Evolutionary conservation across 92 coral and sea anemone species (phyloP).

Genomic region (Anthopleura xanthogrammica): DNA sequence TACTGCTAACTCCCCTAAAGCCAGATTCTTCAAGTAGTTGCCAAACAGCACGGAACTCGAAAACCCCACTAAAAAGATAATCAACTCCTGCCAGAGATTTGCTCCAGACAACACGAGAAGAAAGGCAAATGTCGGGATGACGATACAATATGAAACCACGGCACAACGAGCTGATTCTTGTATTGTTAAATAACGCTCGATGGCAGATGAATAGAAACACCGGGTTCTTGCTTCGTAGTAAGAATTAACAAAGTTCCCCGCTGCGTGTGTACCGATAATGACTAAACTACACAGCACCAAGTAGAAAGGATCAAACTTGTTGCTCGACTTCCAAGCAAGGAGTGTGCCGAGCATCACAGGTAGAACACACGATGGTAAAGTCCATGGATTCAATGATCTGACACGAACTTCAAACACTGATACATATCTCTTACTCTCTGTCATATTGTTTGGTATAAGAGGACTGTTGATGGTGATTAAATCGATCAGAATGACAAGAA

Average conservation of each 20-base stretch:
- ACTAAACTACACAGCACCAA: conserved; percentile 58
- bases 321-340: conserved; percentile 74
- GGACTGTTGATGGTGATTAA: neutral
- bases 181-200: conserved; percentile 44
- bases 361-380: conserved; percentile 77
- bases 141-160: conserved; percentile 65
- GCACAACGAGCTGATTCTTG: conserved; percentile 68
- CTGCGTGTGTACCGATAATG: conserved; percentile 82
- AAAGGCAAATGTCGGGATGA: conserved; percentile 54
- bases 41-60: conserved; percentile 80
- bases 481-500: neutral
- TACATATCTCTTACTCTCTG: neutral
- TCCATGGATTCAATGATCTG: conserved; percentile 79
- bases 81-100: conserved; percentile 64
- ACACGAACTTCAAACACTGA: conserved; percentile 31
- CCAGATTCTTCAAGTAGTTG: conserved; percentile 61
- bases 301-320: conserved; percentile 49
- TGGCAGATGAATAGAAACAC: conserved; percentile 35
- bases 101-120: conserved; percentile 64
- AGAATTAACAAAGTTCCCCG: conserved; percentile 83
- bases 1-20: conserved; percentile 72
- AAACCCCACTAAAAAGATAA: conserved; percentile 64
- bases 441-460: neutral
- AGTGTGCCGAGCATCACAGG: conserved; percentile 79
- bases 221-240: conserved; percentile 67